Percentiles rank a stretch among this genome's conserved stretches.
Evolutionary conservation across 64 coral and sea anemone species (phyloP).

Genomic region (Stylophora pistillata): DNA sequence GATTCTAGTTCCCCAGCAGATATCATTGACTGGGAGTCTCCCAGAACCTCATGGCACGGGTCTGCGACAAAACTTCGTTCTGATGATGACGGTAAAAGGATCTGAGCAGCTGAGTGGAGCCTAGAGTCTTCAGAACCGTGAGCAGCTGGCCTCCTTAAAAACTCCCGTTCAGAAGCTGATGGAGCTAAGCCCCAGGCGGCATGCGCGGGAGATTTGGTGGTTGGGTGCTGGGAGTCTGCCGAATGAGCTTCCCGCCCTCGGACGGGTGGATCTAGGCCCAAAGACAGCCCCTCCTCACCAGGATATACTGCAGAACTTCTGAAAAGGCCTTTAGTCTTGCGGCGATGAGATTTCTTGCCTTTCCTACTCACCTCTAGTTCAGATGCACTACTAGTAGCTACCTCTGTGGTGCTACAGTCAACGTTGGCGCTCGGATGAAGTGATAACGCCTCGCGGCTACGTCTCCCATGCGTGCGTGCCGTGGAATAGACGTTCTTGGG

Average conservation of each 20-base stretch:
- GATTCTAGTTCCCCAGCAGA: background rate
- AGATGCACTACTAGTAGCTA: background rate
- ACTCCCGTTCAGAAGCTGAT: conserved; percentile 36
- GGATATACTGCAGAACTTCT: conserved; percentile 24
- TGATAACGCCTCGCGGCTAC: background rate
- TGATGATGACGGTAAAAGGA: no score
- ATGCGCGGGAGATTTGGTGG: background rate
- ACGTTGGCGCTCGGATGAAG: background rate
- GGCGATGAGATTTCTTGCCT: background rate
- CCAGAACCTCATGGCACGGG: no score
- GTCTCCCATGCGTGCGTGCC: background rate
- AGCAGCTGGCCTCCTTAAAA: background rate
- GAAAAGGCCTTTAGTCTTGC: background rate
- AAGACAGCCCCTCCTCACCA: background rate
- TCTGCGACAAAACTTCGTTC: no score
- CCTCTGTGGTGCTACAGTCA: background rate
- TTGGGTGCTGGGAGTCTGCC: background rate
- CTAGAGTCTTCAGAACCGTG: background rate
- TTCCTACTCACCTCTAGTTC: background rate
- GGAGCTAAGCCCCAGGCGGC: background rate
- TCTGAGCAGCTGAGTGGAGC: background rate
- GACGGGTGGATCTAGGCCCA: background rate
- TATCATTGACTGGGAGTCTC: no score
- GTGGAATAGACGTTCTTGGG: conserved; percentile 7
- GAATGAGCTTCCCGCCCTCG: background rate